Evolutionary conservation across 2,888 invertebrate species (phyloP), one percentile per base, ranked within the genome.

Genomic region (Trimorus sp.): DNA sequence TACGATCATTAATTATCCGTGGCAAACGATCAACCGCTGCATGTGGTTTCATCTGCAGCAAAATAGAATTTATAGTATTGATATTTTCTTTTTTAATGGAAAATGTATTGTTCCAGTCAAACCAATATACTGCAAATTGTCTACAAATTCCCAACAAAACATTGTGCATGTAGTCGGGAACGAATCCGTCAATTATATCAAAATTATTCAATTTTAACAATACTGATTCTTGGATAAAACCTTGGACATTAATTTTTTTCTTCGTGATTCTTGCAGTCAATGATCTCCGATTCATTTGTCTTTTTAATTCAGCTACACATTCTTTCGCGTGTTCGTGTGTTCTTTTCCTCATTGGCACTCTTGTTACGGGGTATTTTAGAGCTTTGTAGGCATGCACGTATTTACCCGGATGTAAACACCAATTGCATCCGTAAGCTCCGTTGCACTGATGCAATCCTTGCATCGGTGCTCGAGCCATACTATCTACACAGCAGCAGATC

Each of bases 41-140:
- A 45, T 60, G 60, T 26, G 60, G 60, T 26, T 11, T 60, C 11
- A 60, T 45, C 11, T 26, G 3, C 12, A 60, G 14, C 6, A 60
- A 60, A 16, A 16, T 9, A 7, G 5, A n/a, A n/a, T n/a, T n/a
- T n/a, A n/a, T n/a, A n/a, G n/a, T n/a, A n/a, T n/a, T n/a, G n/a
- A n/a, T n/a, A n/a, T n/a, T n/a, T n/a, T n/a, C n/a, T n/a, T n/a
- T 38, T 7, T 59, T 40, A 36, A 11, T 38, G 14, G 40, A 38
- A n/a, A 14, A 59, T 40, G 12, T 40, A 11, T 38, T 40, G 12
- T 59, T 59, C 8, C 48, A n/a, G 1, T 38, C 40, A 59, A 59
- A 59, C 58, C 58, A 59, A n/a, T 59, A 59, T 7, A 15, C 15
- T 11, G 58, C 38, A 59, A 40, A 59, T 59, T 59, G 58, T 8